These are phyloP conservation scores for Cygnus atratus DNA, from an alignment of 2,113 vertebrate genomes.

Conservation along the genomic window DNA sequence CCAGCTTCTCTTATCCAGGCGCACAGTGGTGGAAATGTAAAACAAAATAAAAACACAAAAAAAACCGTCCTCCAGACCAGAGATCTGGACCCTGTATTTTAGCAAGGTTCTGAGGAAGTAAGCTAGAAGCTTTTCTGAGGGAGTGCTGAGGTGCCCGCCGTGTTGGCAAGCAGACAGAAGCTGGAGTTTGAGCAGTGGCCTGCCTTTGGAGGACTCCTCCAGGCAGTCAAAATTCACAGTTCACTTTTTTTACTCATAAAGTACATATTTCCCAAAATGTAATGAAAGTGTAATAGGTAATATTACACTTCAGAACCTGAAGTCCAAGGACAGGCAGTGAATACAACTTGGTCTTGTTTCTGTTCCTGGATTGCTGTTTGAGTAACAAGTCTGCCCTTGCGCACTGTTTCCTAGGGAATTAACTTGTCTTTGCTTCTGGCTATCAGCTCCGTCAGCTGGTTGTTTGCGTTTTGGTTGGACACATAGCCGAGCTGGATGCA, in stretches of 20 bases:
- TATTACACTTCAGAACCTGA: background rate
- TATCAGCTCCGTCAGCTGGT: background rate
- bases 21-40: background rate
- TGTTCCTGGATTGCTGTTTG: background rate
- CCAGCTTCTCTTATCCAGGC: background rate
- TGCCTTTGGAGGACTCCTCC: background rate
- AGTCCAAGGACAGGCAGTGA: background rate
- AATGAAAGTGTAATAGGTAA: background rate
- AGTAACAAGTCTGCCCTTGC: background rate
- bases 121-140: background rate
- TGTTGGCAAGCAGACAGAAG: background rate
- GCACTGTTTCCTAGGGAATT: background rate
- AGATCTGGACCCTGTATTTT: background rate
- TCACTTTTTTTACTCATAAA: background rate
- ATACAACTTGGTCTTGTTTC: background rate
- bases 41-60: too few relatives aligned
- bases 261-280: background rate
- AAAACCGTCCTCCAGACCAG: too few relatives aligned
- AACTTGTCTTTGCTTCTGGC: background rate
- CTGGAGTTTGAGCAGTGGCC: background rate
- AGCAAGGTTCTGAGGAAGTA: background rate
- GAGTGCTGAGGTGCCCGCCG: background rate
- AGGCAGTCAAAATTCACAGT: background rate
- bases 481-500: background rate
- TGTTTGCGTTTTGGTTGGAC: too few relatives aligned